Evolutionary conservation across 2,888 invertebrate species (phyloP), one percentile per base, ranked within the genome.

Genomic region (Mythimna ferrago): DNA sequence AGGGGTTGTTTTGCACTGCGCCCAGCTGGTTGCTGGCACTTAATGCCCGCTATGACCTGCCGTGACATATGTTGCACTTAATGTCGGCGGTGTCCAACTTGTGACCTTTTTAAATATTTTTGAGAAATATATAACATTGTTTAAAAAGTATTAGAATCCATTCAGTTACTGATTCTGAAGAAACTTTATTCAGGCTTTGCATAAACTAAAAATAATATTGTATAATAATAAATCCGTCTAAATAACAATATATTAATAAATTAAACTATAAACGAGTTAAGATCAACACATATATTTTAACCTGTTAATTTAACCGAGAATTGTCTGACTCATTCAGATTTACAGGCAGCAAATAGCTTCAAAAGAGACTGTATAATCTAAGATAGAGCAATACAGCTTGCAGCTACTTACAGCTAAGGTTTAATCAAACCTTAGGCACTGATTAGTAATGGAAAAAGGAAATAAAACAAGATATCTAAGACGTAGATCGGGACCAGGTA

Each of bases 351-450:
- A 72, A 68, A 71, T 70, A 61, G 14, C 48, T 80, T 53, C n/a
- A 58, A 66, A 58, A 61, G 67, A 66, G 53, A 58, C 68, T 66
- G 81, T 75, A 80, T 83, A 81, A 81, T 81, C 67, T 83, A 68
- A 81, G 73, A 69, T 60, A 56, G 35, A 71, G 16, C 70, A 83
- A 66, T 69, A 79, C 67, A 65, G 61, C 57, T 82, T 41, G 32
- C 32, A 32, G 32, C 32, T 32, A 73, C 48, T 70, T 69, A 58
- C 73, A 73, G 66, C 48, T 58, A 65, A 32, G 32, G 32, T 32
- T 32, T 2, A 21, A 74, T 71, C 71, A 68, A 68, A 68, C 67
- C 11, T 53, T 48, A 66, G 38, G n/a, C 44, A 63, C 62, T 63
- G 65, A 81, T 32, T 26, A 76, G 66, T 16, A 38, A 26, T 26